Base-by-base conservation (phyloP, 2,888 invertebrate genomes). In the Cloeon dipterum region DNA sequence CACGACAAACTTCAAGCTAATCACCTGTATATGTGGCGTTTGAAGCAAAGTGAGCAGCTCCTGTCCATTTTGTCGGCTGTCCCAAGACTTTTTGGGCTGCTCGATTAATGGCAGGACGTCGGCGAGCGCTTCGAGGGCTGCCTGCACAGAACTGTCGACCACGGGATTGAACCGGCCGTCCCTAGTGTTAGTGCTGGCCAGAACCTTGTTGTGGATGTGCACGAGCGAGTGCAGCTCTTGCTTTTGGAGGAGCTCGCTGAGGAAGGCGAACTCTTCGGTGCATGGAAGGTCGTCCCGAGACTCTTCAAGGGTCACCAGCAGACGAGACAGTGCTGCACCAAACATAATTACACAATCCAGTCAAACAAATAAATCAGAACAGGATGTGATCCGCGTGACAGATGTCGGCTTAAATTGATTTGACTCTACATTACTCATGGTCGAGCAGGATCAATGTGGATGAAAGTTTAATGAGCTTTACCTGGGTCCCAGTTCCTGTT, bases 171-270 rank as follows among this genome's bases (percentile, higher is more conserved):
- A 73, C 47, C 76, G 75, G 49, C 83, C 82, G 62, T 82, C 81
- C 50, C 77, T 74, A 38, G 77, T 75, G 58, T 78, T 78, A 47
- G 73, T 76, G 18, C 26, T 26, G 5, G 29, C 29, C 40, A 77
- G 67, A 47, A 85, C 83, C 58, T 81, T 82, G 53, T 85, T 85
- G 55, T 88, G 86, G 41, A 86, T 85, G 59, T 83, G 81, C 20
- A 88, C 83, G 46, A 89, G 62, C 21, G 88, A 86, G 59, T 86
- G 79, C 2, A 89, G 66, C 53, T 86, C 82, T 55, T 77, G 81
- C 5, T 83, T 85, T 54, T 79, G 79, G 35, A 89, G 61, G 35
- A 88, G 60, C 45, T 77, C 77, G 57, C 74, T 79, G 10, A 88
- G 64, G 53, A 88, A 88, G 34, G 74, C 75, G 43, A 85, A 68